Evolutionary conservation across 2,888 invertebrate genomes (phyloP).

Genomic region (Petrophora chlorosata): DNA sequence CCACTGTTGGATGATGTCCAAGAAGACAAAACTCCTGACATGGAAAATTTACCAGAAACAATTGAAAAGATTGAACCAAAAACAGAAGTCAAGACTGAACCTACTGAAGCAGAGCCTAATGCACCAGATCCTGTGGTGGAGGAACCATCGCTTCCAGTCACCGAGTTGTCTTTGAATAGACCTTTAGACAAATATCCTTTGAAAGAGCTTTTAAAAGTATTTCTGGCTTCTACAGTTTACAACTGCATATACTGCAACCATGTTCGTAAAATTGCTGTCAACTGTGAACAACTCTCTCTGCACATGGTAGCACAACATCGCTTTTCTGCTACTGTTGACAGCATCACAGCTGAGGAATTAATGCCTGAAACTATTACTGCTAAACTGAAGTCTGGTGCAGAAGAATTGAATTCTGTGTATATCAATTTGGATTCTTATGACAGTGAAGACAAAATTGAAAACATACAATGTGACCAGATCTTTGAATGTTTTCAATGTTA

Average conservation of each 20-base stretch:
- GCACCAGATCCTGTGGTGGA: conserved; percentile 58
- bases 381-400: conserved; percentile 85
- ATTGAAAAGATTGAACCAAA: conserved; percentile 43
- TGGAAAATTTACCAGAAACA: conserved; percentile 26
- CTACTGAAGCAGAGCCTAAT: conserved; percentile 50
- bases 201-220: conserved; percentile 88
- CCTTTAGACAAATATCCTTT: conserved; percentile 90
- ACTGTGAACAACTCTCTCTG: conserved; percentile 90
- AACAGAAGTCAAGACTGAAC: conserved; percentile 64
- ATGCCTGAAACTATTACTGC: conserved; percentile 88
- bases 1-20: conserved; percentile 39
- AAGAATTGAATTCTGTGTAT: conserved; percentile 85
- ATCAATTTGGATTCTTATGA: conserved; percentile 90
- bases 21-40: conserved; percentile 39
- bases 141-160: conserved; percentile 84
- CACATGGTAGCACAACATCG: conserved; percentile 92
- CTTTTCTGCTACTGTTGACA: conserved; percentile 90
- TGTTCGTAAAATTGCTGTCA: conserved; percentile 92
- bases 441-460: conserved; percentile 82
- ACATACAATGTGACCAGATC: conserved; percentile 85
- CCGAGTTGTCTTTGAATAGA: conserved; percentile 89
- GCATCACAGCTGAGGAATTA: conserved; percentile 89
- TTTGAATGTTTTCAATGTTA: conserved; percentile 95
- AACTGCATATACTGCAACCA: conserved; percentile 94
- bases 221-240: conserved; percentile 87